phyloP scores from a whole-genome alignment of 2,888 invertebrate genomes.

The Autographa pulchrina region DNA sequence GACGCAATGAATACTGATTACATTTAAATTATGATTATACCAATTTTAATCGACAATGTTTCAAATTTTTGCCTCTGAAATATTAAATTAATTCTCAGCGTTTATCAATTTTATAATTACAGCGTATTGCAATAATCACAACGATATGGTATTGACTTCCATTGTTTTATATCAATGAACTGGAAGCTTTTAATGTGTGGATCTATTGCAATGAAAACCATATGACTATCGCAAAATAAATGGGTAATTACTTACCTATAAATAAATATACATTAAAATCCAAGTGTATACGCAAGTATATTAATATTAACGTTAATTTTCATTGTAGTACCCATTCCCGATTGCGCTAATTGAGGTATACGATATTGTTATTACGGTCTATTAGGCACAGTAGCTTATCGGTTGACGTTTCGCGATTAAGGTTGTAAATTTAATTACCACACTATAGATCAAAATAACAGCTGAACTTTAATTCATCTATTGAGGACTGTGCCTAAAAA shows the following conservation, averaged over 20 bases:
- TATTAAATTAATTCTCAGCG: conserved; percentile 13
- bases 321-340: not conserved
- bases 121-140: conserved; percentile 33
- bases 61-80: conserved; percentile 9
- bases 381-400: not conserved
- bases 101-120: conserved; percentile 46
- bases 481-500: not conserved
- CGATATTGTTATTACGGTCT: not conserved
- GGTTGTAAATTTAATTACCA: not conserved
- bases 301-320: not conserved
- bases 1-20: not conserved
- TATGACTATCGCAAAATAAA: not conserved
- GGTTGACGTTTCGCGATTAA: not conserved
- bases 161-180: conserved; percentile 33
- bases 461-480: not conserved
- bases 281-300: not conserved
- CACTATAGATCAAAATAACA: not conserved
- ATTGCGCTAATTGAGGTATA: not conserved
- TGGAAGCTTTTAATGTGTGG: conserved; percentile 33
- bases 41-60: conserved; percentile 13
- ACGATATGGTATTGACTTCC: conserved; percentile 41
- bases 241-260: not conserved
- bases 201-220: conserved; percentile 16
- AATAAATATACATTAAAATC: not conserved
- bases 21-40: not conserved